phyloP scores from a whole-genome alignment of 2,797 vertebrate genomes.

The Pseudomugil gertrudae region DNA sequence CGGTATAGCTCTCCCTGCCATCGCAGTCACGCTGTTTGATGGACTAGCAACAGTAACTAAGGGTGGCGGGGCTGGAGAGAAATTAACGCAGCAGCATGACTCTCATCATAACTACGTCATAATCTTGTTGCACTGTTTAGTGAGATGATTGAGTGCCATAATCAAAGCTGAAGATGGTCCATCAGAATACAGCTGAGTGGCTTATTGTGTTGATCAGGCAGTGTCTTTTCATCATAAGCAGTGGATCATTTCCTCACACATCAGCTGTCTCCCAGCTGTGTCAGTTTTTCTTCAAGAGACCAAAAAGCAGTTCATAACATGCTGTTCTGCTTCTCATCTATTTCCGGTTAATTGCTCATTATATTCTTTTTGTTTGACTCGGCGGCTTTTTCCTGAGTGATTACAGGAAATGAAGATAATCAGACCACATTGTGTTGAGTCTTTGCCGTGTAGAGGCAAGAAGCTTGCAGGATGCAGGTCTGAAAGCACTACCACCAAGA shows the following conservation, averaged over 20 bases:
- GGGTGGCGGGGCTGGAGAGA: not conserved
- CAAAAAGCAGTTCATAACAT: not conserved
- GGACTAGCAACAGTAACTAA: too few species aligned
- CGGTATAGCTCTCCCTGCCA: too few species aligned
- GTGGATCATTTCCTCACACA: not conserved
- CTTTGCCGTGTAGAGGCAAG: conserved; percentile 16
- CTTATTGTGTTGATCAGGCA: not conserved
- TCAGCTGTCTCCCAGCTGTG: not conserved
- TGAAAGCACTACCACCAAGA: conserved; percentile 9
- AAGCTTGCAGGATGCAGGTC: conserved; percentile 19
- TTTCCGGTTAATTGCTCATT: conserved; percentile 5
- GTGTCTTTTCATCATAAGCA: not conserved
- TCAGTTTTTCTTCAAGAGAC: not conserved
- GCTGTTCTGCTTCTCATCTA: conserved; percentile 4
- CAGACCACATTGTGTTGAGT: conserved; percentile 23
- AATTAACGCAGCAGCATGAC: not conserved
- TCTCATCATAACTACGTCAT: not conserved
- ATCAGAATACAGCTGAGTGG: not conserved
- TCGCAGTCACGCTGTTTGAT: too few species aligned
- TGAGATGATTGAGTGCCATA: not conserved
- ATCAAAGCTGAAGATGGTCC: not conserved
- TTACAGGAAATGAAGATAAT: conserved; percentile 25
- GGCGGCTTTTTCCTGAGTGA: conserved; percentile 26
- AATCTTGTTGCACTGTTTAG: not conserved
- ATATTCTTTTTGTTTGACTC: conserved; percentile 19